Evolutionary conservation across 2,888 invertebrate species (phyloP), one percentile per base, ranked within the genome.

Genomic region (Phyllotreta striolata): DNA sequence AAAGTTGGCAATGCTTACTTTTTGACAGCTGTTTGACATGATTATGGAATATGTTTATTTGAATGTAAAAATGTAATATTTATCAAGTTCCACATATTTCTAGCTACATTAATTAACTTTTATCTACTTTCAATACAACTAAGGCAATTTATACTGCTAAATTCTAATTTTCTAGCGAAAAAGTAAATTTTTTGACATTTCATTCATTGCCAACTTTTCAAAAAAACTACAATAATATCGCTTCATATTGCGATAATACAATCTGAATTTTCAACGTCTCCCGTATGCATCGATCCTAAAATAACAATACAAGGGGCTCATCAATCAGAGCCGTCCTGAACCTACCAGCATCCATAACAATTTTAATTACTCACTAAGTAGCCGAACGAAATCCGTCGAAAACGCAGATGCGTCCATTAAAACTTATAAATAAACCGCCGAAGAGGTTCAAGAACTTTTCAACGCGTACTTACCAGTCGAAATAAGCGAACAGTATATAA

Each of bases 371-470:
- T 47, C 4, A 24, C 4, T 47, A 52, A 39, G 6, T 52, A 52
- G 37, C 39, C 10, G 34, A 57, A 57, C 35, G 57, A 47, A 47
- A 57, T 57, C 57, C 47, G 47, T 57, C 37, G n/a, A 54, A 52
- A 44, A 38, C 37, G 38, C 52, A 43, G 9, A 34, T 37, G 60
- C 52, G 41, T 60, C 24, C 24, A 60, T 60, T 58, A 58, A 59
- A 59, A 51, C 44, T 59, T 51, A 60, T 52, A 60, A 60, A 60
- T 60, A 51, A 58, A 58, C 47, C 40, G 38, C 35, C 6, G 5
- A 58, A 58, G 35, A 14, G 57, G 40, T 40, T 9, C 40, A 47
- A 40, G 34, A 57, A 58, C 39, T 52, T 52, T 52, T 38, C 39
- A 38, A 24, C 24, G 24, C 24, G 24, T 24, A 24, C 24, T 24